Base-by-base conservation (phyloP, 2,797 vertebrate genomes). In the Diplodus puntazzo region DNA sequence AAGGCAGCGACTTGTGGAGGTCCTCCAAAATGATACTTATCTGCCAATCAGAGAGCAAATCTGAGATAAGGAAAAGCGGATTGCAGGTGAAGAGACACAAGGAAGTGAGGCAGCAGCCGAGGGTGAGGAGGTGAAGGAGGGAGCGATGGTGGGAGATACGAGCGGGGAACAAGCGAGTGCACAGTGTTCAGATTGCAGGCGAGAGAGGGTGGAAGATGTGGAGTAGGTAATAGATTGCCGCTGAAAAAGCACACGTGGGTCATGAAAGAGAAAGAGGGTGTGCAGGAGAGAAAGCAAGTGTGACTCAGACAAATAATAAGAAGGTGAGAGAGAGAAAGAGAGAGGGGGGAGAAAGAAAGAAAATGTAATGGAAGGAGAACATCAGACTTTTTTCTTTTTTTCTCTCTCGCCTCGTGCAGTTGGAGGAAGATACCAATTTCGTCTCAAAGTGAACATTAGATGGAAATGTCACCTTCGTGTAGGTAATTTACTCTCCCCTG, bases 391-490 rank as follows among this genome's bases (percentile, higher is more conserved):
- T 68, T 79, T 64, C 66, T 77, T 81, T 73, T 65, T 79, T 64
- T 55, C 53, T 59, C 42, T 73, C 54, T 18, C 1, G 53, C 75
- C 45, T 80, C 16, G 52, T 84, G 43, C 87, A 73, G 77, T 75
- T 71, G 64, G 64, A 62, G 65, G 66, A 85, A 83, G 86, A 89
- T 75, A 85, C 80, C 89, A 88, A 83, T 92, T 89, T 91, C 8
- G 10, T 54, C 75, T 87, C 67, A 88, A 91, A 92, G 89, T 87
- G 89, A 93, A 90, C 90, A 93, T 94, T 88, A 92, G 84, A 90
- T 83, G 84, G 75, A 94, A 92, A 94, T 94, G 90, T 93, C 90
- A 92, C 92, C 84, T 88, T 82, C 80, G 75, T 79, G 77, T 81
- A 88, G 85, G 87, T 92, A 79, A 94, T 92, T 93, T 92, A 83